Percentiles rank a stretch among this genome's conserved stretches.
phyloP scores from a whole-genome alignment of 2,113 vertebrate genomes.

The Phaethornis superciliosus region DNA sequence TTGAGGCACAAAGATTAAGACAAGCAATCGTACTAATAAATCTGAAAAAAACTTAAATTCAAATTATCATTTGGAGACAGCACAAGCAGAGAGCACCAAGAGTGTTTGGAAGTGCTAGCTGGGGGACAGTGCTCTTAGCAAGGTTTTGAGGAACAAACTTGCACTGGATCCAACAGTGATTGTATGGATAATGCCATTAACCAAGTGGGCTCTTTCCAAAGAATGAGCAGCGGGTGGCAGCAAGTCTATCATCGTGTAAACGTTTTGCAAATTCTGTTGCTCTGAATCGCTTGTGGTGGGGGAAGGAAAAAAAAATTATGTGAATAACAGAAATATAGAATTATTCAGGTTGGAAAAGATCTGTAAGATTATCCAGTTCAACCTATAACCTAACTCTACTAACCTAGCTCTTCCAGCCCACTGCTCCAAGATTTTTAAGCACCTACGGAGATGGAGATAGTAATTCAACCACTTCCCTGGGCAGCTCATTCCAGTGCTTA shows the following conservation, averaged over 20 bases:
- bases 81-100: not conserved
- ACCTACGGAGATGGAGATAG: too few species aligned
- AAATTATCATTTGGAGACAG: not conserved
- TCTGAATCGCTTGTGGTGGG: not conserved
- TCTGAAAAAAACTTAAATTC: not conserved
- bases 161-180: not conserved
- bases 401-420: too few species aligned
- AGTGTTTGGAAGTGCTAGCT: not conserved
- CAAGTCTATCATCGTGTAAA: not conserved
- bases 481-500: too few species aligned
- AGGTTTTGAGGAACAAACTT: not conserved
- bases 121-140: not conserved
- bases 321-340: not conserved
- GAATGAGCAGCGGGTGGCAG: conserved; percentile 31
- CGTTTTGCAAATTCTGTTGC: not conserved
- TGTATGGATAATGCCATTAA: not conserved
- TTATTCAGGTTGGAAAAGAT: too few species aligned
- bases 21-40: not conserved
- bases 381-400: too few species aligned
- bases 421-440: too few species aligned
- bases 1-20: not conserved
- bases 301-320: not conserved
- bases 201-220: not conserved
- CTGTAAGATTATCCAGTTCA: too few species aligned
- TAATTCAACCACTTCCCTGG: too few species aligned